Conservation (phyloP, 2,797 vertebrate species). For the Fringilla coelebs region DNA sequence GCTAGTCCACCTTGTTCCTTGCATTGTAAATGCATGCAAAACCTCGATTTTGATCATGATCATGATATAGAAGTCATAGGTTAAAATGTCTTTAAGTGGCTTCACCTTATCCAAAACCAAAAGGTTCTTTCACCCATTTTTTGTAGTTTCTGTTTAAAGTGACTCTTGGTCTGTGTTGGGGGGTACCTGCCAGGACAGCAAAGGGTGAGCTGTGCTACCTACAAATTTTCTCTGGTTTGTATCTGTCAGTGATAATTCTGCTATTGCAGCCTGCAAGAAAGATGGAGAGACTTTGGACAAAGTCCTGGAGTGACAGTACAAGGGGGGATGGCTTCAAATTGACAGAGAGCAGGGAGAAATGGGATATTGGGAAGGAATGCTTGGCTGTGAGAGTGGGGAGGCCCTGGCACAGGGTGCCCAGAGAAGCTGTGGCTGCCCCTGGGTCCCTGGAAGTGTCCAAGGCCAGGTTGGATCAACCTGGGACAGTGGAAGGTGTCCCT, state of each 20-base stretch:
- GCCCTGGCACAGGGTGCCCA: accelerated
- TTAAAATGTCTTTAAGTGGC: not conserved
- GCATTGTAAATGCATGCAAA: not conserved
- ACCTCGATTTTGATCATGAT: not conserved
- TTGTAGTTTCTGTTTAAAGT: not conserved
- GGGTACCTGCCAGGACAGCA: not conserved
- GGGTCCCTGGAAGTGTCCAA: not conserved
- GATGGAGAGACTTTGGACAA: not conserved
- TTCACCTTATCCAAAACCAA: not conserved
- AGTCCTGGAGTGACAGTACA: not conserved
- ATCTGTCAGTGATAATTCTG: not conserved
- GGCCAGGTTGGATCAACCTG: not conserved
- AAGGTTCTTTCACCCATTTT: not conserved
- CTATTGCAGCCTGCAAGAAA: not conserved
- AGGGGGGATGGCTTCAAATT: not conserved
- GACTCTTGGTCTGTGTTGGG: not conserved
- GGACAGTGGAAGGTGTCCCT: not conserved
- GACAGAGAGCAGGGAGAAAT: accelerated
- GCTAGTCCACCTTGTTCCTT: not conserved
- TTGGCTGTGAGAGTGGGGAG: accelerated
- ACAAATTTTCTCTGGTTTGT: not conserved
- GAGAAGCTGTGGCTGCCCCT: not conserved
- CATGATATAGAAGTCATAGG: not conserved
- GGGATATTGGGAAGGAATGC: not conserved
- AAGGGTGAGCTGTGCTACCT: not conserved